Conservation (phyloP, 2,888 invertebrate genomes). For the Xestobium rufovillosum region DNA sequence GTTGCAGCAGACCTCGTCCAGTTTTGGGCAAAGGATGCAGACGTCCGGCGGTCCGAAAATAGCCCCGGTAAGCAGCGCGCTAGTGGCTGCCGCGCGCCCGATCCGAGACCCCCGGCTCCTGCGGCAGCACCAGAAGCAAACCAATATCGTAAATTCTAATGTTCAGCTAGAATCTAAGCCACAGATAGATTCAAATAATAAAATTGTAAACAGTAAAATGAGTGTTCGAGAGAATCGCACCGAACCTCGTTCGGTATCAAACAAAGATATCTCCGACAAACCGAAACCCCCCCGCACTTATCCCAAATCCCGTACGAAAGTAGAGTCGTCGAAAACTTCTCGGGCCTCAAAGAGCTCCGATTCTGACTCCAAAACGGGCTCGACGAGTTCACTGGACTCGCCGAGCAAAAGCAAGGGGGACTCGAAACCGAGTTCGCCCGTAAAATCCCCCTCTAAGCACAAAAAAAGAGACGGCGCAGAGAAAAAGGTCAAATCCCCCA, state of each 20-base stretch:
- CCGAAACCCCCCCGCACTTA: conserved; percentile 27
- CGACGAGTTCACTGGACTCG: conserved; percentile 30
- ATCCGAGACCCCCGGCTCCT: conserved; percentile 40
- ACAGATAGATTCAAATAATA: conserved; percentile 37
- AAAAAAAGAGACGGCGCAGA: conserved; percentile 24
- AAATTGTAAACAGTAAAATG: conserved; percentile 42
- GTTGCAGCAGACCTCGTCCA: no score
- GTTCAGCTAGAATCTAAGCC: conserved; percentile 35
- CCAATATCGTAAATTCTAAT: conserved; percentile 26
- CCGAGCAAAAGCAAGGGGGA: conserved; percentile 38
- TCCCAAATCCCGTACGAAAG: conserved; percentile 28
- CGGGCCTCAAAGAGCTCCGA: conserved; percentile 22
- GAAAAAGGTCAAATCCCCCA: conserved; percentile 17
- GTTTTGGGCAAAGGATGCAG: conserved; percentile 22
- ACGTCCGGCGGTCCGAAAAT: conserved; percentile 43
- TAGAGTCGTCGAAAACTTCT: conserved; percentile 16
- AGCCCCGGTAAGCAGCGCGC: conserved; percentile 45
- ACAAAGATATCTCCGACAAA: conserved; percentile 34
- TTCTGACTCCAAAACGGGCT: conserved; percentile 20
- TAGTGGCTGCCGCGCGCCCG: conserved; percentile 34
- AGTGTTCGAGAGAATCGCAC: conserved; percentile 38
- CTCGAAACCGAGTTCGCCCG: conserved; percentile 24
- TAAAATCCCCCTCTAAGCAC: conserved; percentile 24
- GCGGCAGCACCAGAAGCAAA: conserved; percentile 31
- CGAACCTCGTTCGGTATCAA: conserved; percentile 41